Conservation (phyloP, 2,113 vertebrate species). For the Calonectris borealis region DNA sequence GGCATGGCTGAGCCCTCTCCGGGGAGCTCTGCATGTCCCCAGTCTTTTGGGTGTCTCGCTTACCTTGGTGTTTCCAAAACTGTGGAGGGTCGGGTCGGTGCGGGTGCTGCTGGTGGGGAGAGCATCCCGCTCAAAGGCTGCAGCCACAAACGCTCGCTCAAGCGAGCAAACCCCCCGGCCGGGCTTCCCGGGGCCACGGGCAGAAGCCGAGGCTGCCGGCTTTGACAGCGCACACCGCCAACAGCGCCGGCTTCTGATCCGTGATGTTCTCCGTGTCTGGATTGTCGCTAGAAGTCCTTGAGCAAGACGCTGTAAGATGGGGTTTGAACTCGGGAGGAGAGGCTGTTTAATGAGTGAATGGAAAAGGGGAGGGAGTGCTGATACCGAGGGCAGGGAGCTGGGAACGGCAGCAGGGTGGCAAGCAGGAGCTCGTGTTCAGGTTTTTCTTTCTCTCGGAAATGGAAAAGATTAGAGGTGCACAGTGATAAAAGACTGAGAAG, state of each 20-base stretch:
- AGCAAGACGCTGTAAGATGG: accelerated
- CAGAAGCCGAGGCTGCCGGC: neutral
- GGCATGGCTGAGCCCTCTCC: neutral
- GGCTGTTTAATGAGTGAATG: neutral
- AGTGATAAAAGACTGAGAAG: neutral
- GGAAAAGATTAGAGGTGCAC: neutral
- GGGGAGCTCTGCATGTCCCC: accelerated
- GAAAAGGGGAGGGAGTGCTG: accelerated
- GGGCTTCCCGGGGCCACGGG: neutral
- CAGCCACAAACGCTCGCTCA: neutral
- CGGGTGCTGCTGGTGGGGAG: neutral
- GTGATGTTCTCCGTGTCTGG: accelerated
- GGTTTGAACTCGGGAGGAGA: neutral
- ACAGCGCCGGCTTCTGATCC: accelerated
- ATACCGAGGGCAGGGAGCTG: neutral
- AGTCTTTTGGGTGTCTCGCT: accelerated
- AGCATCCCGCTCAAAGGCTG: neutral
- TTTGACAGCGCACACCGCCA: accelerated
- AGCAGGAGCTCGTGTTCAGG: neutral
- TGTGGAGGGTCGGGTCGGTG: neutral
- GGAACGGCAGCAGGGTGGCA: accelerated
- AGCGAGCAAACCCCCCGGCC: neutral
- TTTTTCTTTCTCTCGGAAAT: neutral
- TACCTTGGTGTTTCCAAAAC: neutral
- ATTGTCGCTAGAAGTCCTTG: neutral